Evolutionary conservation across 2,797 vertebrate genomes (phyloP).

Genomic region (Nyctalus aviator): DNA sequence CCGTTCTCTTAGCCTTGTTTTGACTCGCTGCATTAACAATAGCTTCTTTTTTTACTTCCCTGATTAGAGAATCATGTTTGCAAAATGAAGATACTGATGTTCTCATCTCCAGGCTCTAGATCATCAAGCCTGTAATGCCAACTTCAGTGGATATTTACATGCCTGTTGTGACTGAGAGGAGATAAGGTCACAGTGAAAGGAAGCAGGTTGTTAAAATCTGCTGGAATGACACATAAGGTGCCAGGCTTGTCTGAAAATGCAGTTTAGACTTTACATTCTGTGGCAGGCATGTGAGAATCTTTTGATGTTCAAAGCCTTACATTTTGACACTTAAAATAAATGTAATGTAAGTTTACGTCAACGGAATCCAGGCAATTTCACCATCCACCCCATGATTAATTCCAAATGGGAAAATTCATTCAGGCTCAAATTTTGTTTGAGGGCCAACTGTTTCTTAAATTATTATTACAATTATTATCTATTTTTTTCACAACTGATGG

Average conservation of each 20-base stretch:
- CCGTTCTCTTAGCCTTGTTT: not conserved
- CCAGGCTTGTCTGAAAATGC: not conserved
- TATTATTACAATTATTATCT: slow-evolving; percentile 86
- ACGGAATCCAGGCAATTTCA: not conserved
- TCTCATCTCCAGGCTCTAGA: not conserved
- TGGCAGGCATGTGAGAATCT: not conserved
- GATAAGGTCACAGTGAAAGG: not conserved
- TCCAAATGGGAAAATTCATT: slow-evolving; percentile 79
- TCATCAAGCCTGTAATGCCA: not conserved
- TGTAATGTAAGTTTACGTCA: slow-evolving; percentile 49
- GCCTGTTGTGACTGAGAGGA: not conserved
- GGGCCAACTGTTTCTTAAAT: slow-evolving; percentile 81
- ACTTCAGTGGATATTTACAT: not conserved
- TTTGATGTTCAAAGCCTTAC: slow-evolving; percentile 39
- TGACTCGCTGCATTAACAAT: not conserved
- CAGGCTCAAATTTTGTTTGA: slow-evolving; percentile 83
- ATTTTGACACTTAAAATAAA: slow-evolving; percentile 53
- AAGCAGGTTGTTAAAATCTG: slow-evolving; percentile 4
- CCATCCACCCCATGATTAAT: slow-evolving; percentile 51
- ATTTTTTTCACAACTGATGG: slow-evolving; percentile 79
- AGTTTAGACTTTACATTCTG: not conserved
- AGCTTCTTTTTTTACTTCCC: not conserved
- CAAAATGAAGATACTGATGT: not conserved
- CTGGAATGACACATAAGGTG: not conserved
- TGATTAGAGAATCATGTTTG: not conserved